Evolutionary conservation across 1,140 invertebrate genomes (phyloP).

Genomic region (Thaumatotibia leucotreta): DNA sequence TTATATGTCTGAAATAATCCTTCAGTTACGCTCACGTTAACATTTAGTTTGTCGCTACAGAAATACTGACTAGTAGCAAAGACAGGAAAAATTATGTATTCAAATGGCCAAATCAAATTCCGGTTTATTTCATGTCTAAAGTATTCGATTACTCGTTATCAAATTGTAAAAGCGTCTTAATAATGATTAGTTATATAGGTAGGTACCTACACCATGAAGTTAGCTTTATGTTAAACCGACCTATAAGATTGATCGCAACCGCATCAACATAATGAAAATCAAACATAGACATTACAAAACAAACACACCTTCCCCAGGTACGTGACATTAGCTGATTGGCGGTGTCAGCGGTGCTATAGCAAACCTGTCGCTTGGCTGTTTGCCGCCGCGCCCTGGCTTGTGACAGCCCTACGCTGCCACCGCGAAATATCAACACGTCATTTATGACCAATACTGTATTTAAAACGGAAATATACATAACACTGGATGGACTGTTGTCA

Average conservation of each 20-base stretch:
- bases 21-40: not conserved
- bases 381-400: slow-evolving; percentile 15
- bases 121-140: too few relatives aligned
- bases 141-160: too few relatives aligned
- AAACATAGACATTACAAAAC: not conserved
- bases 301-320: not conserved
- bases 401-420: not conserved
- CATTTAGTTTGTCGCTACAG: not conserved
- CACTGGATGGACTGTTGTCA: too few relatives aligned
- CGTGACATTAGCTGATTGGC: slow-evolving; percentile 17
- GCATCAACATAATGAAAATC: not conserved
- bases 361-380: slow-evolving; percentile 1
- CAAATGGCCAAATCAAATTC: too few relatives aligned
- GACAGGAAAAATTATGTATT: too few relatives aligned
- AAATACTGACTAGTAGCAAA: too few relatives aligned
- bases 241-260: not conserved
- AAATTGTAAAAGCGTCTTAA: too few relatives aligned
- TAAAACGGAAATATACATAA: not conserved
- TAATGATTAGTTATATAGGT: too few relatives aligned
- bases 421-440: not conserved
- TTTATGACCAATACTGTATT: not conserved
- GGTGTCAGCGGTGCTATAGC: not conserved
- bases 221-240: not conserved
- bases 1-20: not conserved
- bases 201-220: too few relatives aligned